Conservation (phyloP, 2,797 vertebrate species). For the Nannoperca australis region DNA sequence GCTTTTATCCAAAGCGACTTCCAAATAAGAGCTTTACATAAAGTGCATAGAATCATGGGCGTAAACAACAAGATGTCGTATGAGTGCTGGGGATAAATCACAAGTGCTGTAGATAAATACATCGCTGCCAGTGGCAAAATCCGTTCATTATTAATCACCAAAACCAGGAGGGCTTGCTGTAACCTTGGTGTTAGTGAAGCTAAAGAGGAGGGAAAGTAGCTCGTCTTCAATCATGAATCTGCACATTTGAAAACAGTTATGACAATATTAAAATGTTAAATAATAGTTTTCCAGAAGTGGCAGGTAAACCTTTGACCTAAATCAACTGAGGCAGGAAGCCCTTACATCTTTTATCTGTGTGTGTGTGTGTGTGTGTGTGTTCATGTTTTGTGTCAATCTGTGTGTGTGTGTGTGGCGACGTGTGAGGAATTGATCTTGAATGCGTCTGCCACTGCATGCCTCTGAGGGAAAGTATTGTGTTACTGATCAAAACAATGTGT, state of each 20-base stretch:
- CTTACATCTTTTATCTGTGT: constrained; percentile 21
- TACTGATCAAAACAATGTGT: constrained; percentile 43
- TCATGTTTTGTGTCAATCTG: neutral
- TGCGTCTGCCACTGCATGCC: constrained; percentile 1
- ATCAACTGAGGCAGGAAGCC: constrained; percentile 49
- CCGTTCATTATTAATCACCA: too few relatives aligned
- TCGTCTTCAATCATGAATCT: constrained; percentile 34
- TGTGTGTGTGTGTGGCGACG: neutral
- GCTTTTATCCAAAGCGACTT: too few relatives aligned
- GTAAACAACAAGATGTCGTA: too few relatives aligned
- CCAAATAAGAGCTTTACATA: too few relatives aligned
- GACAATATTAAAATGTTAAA: constrained; percentile 59
- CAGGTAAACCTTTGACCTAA: constrained; percentile 46
- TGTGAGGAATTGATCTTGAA: constrained; percentile 30
- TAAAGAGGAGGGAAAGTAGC: neutral
- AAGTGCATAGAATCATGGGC: too few relatives aligned
- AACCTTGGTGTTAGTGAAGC: constrained; percentile 16
- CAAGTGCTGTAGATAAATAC: too few relatives aligned
- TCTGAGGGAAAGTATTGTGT: constrained; percentile 29
- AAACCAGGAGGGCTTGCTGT: neutral
- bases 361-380: neutral
- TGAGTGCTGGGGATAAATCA: too few relatives aligned
- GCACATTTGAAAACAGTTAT: constrained; percentile 27
- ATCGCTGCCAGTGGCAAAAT: too few relatives aligned
- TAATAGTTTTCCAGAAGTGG: constrained; percentile 48